These are phyloP conservation scores for Adelges cooleyi DNA, from an alignment of 1,140 invertebrate genomes.

Conservation along the genomic window DNA sequence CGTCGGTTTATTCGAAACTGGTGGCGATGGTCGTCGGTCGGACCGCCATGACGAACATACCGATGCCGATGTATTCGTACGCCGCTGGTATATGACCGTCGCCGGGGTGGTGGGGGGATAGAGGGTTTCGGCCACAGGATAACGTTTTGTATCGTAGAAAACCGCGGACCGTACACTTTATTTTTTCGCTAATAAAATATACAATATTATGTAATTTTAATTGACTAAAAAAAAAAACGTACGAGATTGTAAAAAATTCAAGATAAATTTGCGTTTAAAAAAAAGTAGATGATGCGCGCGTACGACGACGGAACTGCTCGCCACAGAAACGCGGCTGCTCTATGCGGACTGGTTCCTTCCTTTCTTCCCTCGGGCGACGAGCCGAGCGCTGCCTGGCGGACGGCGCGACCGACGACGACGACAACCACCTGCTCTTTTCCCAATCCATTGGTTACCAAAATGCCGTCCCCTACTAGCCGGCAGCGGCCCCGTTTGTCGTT, in stretches of 20 bases:
- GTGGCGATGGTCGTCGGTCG: neutral
- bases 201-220: too few relatives aligned
- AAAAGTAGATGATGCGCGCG: too few relatives aligned
- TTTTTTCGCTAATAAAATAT: too few relatives aligned
- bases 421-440: constrained; percentile 23
- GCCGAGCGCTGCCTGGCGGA: neutral
- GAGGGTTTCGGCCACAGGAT: neutral
- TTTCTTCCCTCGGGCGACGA: constrained; percentile 22
- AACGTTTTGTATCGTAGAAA: too few relatives aligned
- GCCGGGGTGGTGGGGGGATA: neutral
- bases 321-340: neutral
- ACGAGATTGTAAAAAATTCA: too few relatives aligned
- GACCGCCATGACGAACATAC: constrained; percentile 18
- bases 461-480: too few relatives aligned
- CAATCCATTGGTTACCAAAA: constrained; percentile 12
- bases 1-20: constrained; percentile 19
- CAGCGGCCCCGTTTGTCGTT: too few relatives aligned
- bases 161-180: too few relatives aligned
- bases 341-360: constrained; percentile 23
- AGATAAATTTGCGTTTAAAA: too few relatives aligned
- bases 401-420: neutral
- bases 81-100: neutral
- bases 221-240: too few relatives aligned
- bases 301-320: neutral
- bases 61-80: constrained; percentile 27